Evolutionary conservation across 2,113 vertebrate genomes (phyloP).

Genomic region (Acrocephalus kingi): DNA sequence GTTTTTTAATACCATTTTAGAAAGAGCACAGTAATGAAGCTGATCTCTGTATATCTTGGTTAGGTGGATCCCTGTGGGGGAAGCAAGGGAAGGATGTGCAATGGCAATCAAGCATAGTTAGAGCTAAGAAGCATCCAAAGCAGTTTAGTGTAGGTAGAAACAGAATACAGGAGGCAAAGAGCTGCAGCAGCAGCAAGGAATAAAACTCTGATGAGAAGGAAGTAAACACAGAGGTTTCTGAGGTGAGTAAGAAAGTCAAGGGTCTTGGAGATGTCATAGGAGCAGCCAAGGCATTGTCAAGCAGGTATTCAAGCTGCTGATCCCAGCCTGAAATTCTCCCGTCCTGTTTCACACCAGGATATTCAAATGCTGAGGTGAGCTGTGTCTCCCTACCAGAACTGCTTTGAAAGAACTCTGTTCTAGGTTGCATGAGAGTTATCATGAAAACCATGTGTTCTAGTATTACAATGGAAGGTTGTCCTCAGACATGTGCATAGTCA

Average conservation of each 20-base stretch:
- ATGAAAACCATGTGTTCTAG: background rate
- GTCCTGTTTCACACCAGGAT: background rate
- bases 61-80: background rate
- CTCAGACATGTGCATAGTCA: background rate
- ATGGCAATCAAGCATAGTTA: background rate
- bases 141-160: background rate
- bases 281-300: background rate
- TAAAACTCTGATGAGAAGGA: background rate
- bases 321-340: background rate
- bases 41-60: background rate
- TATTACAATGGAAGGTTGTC: background rate
- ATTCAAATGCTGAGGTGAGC: background rate
- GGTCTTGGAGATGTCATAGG: background rate
- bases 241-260: background rate
- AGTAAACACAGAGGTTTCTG: background rate
- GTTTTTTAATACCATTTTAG: background rate
- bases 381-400: background rate
- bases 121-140: background rate
- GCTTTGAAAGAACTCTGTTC: background rate
- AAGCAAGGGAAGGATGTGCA: background rate
- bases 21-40: background rate
- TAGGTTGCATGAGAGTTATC: background rate
- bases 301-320: background rate
- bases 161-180: background rate
- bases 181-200: background rate